Percentiles rank a stretch among this genome's conserved stretches.
Conservation (phyloP, 2,888 invertebrate species). For the Phengaris alcon region DNA sequence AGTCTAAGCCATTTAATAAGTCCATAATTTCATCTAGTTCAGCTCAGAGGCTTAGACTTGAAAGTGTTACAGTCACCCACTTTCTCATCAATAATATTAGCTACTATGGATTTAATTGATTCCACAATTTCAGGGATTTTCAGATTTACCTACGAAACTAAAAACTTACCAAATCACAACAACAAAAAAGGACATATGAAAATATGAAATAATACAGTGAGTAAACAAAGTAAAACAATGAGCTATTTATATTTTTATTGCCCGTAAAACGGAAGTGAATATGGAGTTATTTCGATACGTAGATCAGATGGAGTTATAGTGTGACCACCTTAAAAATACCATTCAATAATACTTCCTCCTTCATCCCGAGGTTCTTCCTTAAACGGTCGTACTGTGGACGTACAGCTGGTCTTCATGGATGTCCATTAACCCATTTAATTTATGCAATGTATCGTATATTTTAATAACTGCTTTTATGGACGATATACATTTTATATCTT, state of each 20-base stretch:
- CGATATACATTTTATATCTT: not conserved
- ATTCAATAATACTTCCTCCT: not conserved
- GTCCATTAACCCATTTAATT: conserved; percentile 21
- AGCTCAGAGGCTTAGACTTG: no score
- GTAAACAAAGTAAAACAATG: no score
- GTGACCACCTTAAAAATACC: not conserved
- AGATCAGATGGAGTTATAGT: conserved; percentile 4
- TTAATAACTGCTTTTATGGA: conserved; percentile 16
- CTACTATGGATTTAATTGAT: no score
- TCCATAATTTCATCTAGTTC: no score
- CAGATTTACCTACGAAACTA: not conserved
- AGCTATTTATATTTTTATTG: conserved; percentile 23
- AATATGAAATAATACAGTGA: not conserved
- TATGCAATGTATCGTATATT: conserved; percentile 7
- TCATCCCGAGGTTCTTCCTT: not conserved
- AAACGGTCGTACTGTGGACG: conserved; percentile 1
- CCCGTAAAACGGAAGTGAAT: conserved; percentile 11
- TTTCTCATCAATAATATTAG: no score
- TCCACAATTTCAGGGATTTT: no score
- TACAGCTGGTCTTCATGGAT: conserved; percentile 4
- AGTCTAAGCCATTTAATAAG: no score
- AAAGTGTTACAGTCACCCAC: no score
- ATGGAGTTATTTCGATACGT: conserved; percentile 16
- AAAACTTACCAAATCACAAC: not conserved
- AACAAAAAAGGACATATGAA: not conserved